Evolutionary conservation across 2,113 vertebrate species (phyloP).

Genomic region (Bombycilla garrulus): DNA sequence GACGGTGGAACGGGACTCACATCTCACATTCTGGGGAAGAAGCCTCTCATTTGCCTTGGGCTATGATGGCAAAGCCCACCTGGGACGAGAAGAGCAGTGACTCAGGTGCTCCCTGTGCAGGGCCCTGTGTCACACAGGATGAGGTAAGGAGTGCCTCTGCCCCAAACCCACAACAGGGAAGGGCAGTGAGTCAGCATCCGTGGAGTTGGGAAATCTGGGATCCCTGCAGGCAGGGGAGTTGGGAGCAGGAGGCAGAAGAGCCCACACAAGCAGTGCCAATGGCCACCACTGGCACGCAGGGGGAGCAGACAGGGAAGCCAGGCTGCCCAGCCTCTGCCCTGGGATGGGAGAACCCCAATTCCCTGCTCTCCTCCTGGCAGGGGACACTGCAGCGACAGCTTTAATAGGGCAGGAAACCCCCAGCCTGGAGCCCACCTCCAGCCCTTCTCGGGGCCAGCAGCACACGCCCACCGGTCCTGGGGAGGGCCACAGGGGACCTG

Average conservation of each 20-base stretch:
- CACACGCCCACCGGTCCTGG: rapidly evolving
- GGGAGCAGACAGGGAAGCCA: background rate
- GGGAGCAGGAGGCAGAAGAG: background rate
- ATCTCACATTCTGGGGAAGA: background rate
- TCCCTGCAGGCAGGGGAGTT: background rate
- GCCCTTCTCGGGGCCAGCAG: background rate
- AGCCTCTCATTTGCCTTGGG: rapidly evolving
- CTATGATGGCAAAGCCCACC: rapidly evolving
- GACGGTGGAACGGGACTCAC: rapidly evolving
- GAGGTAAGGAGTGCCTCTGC: background rate
- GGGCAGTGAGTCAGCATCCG: background rate
- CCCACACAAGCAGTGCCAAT: rapidly evolving
- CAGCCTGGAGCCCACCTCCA: background rate
- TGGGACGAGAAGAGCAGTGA: background rate
- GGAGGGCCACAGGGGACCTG: background rate
- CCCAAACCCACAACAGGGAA: background rate
- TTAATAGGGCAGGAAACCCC: too few species aligned
- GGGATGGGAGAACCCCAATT: rapidly evolving
- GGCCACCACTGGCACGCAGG: background rate
- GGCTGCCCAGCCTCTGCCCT: background rate
- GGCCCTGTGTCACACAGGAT: background rate
- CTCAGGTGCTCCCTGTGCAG: background rate
- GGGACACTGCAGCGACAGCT: background rate
- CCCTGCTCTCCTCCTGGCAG: background rate
- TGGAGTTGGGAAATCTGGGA: rapidly evolving